Base-by-base conservation (phyloP, 2,888 invertebrate species). In the Pelosia muscerda region DNA sequence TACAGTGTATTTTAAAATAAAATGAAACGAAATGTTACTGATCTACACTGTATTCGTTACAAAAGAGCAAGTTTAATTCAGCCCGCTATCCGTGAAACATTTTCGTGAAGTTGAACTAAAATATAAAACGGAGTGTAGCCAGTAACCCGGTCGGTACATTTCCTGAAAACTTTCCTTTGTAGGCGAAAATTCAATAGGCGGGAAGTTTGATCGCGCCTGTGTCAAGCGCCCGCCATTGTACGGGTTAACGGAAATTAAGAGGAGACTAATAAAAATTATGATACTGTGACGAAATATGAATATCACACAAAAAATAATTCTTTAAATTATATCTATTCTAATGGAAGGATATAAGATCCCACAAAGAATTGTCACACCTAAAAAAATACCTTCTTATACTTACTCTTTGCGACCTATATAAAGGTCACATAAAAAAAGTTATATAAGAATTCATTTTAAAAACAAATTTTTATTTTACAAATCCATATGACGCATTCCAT, bases 131-230 rank as follows among this genome's bases (percentile, higher is more conserved):
- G 76, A 83, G 76, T 81, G 80, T 79, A 83, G 86, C 85, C 82
- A 86, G 88, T 90, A 90, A 90, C 91, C 89, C 88, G 88, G 88
- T 85, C 88, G 88, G 88, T 85, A 85, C 90, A 87, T 88, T 91
- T 90, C 90, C 92, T 91, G 91, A 90, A 91, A 92, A 92, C 89
- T 92, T 93, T 88, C 88, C 92, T 90, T 92, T 91, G 92, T 90
- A 84, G 85, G 89, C 89, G 90, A 89, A 91, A 90, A 90, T 90
- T 92, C 91, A 90, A 91, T 92, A 91, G 91, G 89, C 89, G 88
- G 87, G 86, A 88, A 90, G 90, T 90, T 89, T 84, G 82, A 81
- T 81, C 83, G 79, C 83, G 85, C 81, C 83, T 76, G 74, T 76
- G 81, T 84, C 78, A 76, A 81, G 85, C 83, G 84, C 82, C 75